Percentiles rank a stretch among this genome's conserved stretches.
These are phyloP conservation scores for Leptinotarsa undecemlineata DNA, from an alignment of 1,140 invertebrate genomes.

Conservation along the genomic window DNA sequence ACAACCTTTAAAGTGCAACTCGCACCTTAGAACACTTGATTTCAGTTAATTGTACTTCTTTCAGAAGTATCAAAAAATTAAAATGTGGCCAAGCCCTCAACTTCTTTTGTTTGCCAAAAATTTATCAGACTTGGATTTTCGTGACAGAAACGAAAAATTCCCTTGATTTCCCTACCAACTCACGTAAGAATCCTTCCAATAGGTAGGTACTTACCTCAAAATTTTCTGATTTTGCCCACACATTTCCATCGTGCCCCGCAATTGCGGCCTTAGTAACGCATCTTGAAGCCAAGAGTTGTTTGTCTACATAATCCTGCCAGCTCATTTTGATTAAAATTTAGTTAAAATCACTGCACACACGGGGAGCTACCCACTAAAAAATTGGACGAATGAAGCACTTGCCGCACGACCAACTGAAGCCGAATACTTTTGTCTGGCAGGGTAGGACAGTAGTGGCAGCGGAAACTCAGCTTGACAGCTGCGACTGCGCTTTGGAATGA, in stretches of 20 bases:
- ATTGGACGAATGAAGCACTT: conserved; percentile 31
- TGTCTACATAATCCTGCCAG: conserved; percentile 98
- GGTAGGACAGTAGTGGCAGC: conserved; percentile 34
- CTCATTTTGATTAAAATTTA: conserved; percentile 70
- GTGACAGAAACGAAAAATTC: conserved; percentile 1
- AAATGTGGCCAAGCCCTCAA: conserved; percentile 34
- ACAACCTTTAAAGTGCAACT: neutral
- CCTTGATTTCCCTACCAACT: neutral
- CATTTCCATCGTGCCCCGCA: conserved; percentile 90
- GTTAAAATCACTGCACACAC: conserved; percentile 42
- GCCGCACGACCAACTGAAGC: conserved; percentile 35
- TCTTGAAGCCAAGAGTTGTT: conserved; percentile 90
- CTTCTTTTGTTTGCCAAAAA: conserved; percentile 35
- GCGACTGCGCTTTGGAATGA: conserved; percentile 28
- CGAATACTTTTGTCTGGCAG: conserved; percentile 37
- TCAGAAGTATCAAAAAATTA: neutral
- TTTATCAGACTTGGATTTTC: neutral
- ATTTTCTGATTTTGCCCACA: conserved; percentile 92
- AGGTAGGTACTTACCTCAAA: conserved; percentile 79
- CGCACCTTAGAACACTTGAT: no score
- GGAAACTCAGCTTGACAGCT: conserved; percentile 36
- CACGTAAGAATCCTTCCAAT: neutral
- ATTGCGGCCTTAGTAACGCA: conserved; percentile 93
- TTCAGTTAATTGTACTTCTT: no score
- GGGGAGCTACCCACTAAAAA: conserved; percentile 31